Percentiles rank a stretch among this genome's conserved stretches.
Conservation (phyloP, 1,140 invertebrate species). For the Sweltsa coloradensis region DNA sequence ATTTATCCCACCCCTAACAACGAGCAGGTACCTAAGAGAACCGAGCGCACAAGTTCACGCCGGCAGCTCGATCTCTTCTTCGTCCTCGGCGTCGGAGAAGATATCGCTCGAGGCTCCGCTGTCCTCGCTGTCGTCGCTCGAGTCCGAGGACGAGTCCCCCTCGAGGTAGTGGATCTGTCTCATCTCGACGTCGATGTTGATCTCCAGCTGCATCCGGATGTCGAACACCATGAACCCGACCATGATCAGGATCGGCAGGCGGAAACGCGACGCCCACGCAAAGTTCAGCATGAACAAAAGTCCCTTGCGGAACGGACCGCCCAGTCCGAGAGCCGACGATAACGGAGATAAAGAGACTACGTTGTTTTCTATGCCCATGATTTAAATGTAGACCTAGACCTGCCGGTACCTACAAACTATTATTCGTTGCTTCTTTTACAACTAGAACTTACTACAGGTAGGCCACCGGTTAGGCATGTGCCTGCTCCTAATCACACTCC, state of each 20-base stretch:
- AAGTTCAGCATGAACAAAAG: slow-evolving; percentile 40
- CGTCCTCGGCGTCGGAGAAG: neutral
- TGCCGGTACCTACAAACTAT: too few relatives aligned
- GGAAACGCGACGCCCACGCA: slow-evolving; percentile 41
- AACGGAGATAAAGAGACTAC: neutral
- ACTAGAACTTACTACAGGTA: too few relatives aligned
- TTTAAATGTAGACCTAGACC: too few relatives aligned
- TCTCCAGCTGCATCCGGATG: slow-evolving; percentile 38
- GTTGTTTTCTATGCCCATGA: slow-evolving; percentile 1
- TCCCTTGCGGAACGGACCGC: slow-evolving; percentile 12
- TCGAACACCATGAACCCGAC: slow-evolving; percentile 40
- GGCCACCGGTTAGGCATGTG: too few relatives aligned
- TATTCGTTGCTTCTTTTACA: too few relatives aligned
- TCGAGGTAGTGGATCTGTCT: neutral
- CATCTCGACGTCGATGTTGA: slow-evolving; percentile 27
- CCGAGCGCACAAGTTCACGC: too few relatives aligned
- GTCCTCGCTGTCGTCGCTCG: slow-evolving; percentile 6
- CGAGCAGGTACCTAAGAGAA: too few relatives aligned
- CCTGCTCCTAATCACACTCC: too few relatives aligned
- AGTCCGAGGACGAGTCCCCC: neutral
- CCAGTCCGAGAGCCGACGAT: neutral
- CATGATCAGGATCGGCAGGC: slow-evolving; percentile 40
- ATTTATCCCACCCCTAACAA: too few relatives aligned
- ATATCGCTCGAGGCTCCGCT: neutral
- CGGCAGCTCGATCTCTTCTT: slow-evolving; percentile 5